A percentile compares a stretch with the other conserved stretches of the same genome.
phyloP scores from a whole-genome alignment of 2,113 vertebrate genomes.

The Oreocharis arfaki region DNA sequence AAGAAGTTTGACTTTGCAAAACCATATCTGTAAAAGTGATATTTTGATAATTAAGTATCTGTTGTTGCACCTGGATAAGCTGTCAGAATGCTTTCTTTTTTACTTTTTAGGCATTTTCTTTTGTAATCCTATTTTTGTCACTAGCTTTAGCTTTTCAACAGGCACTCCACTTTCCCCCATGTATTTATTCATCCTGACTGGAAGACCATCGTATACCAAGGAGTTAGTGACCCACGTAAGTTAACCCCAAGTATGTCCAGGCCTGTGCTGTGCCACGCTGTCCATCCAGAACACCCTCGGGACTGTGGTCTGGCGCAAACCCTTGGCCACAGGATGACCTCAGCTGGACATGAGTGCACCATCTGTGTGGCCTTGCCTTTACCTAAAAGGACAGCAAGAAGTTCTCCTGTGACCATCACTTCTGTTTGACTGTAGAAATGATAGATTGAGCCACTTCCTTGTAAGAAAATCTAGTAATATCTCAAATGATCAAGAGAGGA shows the following conservation, averaged over 20 bases:
- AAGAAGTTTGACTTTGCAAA: background rate
- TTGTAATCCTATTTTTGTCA: background rate
- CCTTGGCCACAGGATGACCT: background rate
- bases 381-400: background rate
- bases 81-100: background rate
- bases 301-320: background rate
- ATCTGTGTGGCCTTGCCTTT: background rate
- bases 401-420: background rate
- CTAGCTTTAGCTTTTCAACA: background rate
- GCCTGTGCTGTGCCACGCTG: background rate
- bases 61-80: background rate
- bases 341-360: background rate
- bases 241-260: background rate
- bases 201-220: background rate
- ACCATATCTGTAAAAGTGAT: background rate
- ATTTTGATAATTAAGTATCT: background rate
- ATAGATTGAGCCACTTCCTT: background rate
- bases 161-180: background rate
- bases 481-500: background rate
- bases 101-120: background rate
- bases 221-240: background rate
- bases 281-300: background rate
- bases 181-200: background rate
- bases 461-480: background rate
- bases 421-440: background rate